Percentiles rank a stretch among this genome's conserved stretches.
phyloP scores from a whole-genome alignment of 2,888 invertebrate genomes.

The Neoitamus cyanurus region DNA sequence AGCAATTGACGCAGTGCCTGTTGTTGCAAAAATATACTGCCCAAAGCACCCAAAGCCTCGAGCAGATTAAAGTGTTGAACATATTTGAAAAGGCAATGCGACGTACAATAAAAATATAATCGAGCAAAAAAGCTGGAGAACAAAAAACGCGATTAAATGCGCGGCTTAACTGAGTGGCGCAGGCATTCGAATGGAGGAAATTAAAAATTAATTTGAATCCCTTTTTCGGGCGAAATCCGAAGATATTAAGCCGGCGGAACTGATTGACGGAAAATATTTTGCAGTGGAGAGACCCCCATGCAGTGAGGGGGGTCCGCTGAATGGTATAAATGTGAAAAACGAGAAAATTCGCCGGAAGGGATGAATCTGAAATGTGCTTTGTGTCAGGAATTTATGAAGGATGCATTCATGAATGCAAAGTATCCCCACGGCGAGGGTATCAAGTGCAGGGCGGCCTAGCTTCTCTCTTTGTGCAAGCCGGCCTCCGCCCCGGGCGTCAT shows the following conservation, averaged over 20 bases:
- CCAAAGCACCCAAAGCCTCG: neutral
- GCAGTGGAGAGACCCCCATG: neutral
- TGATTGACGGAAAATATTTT: constrained; percentile 34
- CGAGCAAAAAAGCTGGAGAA: neutral
- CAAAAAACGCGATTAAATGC: constrained; percentile 29
- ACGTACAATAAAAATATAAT: neutral
- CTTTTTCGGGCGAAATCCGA: constrained; percentile 20
- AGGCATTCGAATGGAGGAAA: neutral
- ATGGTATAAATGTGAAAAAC: neutral
- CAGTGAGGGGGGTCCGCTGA: neutral
- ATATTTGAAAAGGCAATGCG: neutral
- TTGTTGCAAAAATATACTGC: neutral
- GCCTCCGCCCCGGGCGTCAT: neutral
- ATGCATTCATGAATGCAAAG: constrained; percentile 47
- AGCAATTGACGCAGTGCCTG: neutral
- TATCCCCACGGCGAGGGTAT: neutral
- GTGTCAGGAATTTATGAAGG: constrained; percentile 47
- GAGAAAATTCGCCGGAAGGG: constrained; percentile 6
- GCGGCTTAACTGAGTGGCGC: constrained; percentile 11
- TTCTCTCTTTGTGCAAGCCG: constrained; percentile 23
- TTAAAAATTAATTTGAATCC: constrained; percentile 42
- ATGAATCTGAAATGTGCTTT: constrained; percentile 39
- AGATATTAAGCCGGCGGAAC: constrained; percentile 31
- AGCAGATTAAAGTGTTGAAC: neutral
- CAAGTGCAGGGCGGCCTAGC: constrained; percentile 8